These are phyloP conservation scores for Chiridota heheva DNA, from an alignment of 35 echinoderm and acorn worm genomes.

Conservation along the genomic window DNA sequence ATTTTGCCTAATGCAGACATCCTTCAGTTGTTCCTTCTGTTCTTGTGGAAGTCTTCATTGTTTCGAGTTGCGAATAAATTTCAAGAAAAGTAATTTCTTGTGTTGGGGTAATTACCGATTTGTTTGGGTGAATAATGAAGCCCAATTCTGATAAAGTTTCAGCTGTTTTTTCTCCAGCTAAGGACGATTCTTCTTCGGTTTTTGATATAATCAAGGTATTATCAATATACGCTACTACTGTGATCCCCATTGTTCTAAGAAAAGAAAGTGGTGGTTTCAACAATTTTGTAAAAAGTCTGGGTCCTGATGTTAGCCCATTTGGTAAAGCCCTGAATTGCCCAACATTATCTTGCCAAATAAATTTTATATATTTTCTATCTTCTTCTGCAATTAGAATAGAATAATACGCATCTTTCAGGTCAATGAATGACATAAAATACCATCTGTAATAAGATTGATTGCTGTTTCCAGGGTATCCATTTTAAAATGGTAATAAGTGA, in stretches of 20 bases:
- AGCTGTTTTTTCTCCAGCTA: constrained; percentile 42
- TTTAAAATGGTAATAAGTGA: background rate
- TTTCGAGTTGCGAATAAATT: constrained; percentile 55
- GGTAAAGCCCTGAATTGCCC: background rate
- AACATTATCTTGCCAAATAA: constrained; percentile 15
- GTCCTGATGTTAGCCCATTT: constrained; percentile 25
- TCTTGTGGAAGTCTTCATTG: constrained; percentile 36
- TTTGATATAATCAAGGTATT: constrained; percentile 22
- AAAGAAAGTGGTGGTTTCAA: constrained; percentile 23
- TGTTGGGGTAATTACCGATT: constrained; percentile 48
- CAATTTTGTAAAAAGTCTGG: constrained; percentile 30
- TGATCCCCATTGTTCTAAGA: constrained; percentile 21
- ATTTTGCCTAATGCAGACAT: constrained; percentile 52
- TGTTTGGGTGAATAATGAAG: constrained; percentile 66
- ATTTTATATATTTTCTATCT: constrained; percentile 16
- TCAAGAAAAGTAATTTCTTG: constrained; percentile 66
- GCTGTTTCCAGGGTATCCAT: background rate
- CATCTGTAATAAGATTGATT: background rate
- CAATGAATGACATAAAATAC: constrained; percentile 11
- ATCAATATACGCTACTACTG: constrained; percentile 33
- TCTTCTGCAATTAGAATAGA: background rate
- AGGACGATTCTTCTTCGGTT: background rate
- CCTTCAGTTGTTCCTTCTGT: constrained; percentile 53
- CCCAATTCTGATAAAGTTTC: constrained; percentile 51
- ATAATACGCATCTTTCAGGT: constrained; percentile 33